phyloP scores from a whole-genome alignment of 2,888 invertebrate genomes.

The Amphipoea lucens region DNA sequence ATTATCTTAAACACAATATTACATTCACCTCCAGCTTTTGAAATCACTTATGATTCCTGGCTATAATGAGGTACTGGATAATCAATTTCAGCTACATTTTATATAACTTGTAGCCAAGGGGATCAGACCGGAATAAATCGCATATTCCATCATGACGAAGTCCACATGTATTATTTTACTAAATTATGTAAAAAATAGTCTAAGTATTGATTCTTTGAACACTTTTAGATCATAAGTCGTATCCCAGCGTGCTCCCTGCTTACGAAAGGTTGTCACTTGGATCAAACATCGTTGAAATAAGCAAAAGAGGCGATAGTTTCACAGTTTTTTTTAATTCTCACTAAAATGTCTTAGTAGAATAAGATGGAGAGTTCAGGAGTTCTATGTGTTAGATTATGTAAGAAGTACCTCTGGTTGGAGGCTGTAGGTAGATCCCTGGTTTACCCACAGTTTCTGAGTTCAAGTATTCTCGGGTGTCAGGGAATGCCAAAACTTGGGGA shows the following conservation, averaged over 20 bases:
- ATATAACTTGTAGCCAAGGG: background rate
- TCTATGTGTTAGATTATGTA: background rate
- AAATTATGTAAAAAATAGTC: background rate
- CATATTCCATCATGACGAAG: background rate
- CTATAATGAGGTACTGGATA: background rate
- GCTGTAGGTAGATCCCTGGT: background rate
- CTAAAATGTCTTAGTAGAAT: too few species aligned
- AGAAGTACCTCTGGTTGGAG: background rate
- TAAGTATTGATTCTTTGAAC: background rate
- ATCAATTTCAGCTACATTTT: background rate
- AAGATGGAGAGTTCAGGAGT: background rate
- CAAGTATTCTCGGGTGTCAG: conserved; percentile 11
- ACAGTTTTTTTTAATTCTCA: background rate
- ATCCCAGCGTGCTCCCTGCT: too few species aligned
- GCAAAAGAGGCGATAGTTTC: background rate
- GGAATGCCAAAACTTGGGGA: conserved; percentile 47
- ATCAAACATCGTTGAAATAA: too few species aligned
- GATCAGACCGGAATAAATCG: too few species aligned
- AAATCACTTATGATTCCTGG: background rate
- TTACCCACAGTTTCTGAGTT: background rate
- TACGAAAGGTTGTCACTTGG: background rate
- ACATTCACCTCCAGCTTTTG: background rate
- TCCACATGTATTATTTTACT: background rate
- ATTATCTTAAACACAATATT: background rate
- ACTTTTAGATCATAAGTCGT: too few species aligned